Percentiles rank a stretch among this genome's conserved stretches.
Evolutionary conservation across 2,113 vertebrate genomes (phyloP).

Genomic region (Apeltes quadracus): DNA sequence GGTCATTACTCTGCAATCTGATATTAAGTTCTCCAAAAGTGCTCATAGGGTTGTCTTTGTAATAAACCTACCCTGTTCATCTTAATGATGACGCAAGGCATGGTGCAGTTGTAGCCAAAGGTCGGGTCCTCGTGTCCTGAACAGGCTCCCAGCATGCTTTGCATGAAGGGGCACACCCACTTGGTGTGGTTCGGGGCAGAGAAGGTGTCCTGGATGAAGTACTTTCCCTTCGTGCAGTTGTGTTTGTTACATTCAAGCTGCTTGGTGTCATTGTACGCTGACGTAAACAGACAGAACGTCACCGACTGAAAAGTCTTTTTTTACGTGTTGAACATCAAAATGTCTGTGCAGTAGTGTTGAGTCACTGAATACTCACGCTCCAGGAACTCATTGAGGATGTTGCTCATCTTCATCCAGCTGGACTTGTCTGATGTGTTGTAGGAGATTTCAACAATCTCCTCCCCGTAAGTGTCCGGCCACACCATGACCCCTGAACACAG

Average conservation of each 20-base stretch:
- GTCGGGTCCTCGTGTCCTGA: slow-evolving; percentile 81
- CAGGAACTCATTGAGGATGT: slow-evolving; percentile 80
- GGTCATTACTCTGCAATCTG: not conserved
- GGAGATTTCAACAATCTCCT: slow-evolving; percentile 81
- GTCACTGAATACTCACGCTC: slow-evolving; percentile 73
- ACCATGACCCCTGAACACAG: slow-evolving; percentile 75
- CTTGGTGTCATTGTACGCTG: slow-evolving; percentile 84
- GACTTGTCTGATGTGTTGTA: slow-evolving; percentile 83
- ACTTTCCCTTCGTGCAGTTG: slow-evolving; percentile 80
- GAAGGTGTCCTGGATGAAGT: slow-evolving; percentile 83
- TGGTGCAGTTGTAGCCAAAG: slow-evolving; percentile 86
- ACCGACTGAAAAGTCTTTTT: not conserved
- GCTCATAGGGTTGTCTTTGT: not conserved
- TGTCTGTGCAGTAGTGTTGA: too few species aligned
- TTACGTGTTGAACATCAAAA: not conserved
- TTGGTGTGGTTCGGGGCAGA: slow-evolving; percentile 83
- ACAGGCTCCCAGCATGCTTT: slow-evolving; percentile 86
- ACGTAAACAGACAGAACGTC: not conserved
- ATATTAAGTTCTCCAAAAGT: not conserved
- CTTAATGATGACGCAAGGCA: slow-evolving; percentile 89
- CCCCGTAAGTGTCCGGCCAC: slow-evolving; percentile 84
- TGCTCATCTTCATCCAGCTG: slow-evolving; percentile 80
- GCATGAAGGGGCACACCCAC: slow-evolving; percentile 84
- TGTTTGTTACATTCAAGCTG: slow-evolving; percentile 72
- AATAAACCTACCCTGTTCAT: slow-evolving; percentile 87